These are phyloP conservation scores for Carettochelys insculpta DNA, from an alignment of 2,113 vertebrate genomes.

Conservation along the genomic window DNA sequence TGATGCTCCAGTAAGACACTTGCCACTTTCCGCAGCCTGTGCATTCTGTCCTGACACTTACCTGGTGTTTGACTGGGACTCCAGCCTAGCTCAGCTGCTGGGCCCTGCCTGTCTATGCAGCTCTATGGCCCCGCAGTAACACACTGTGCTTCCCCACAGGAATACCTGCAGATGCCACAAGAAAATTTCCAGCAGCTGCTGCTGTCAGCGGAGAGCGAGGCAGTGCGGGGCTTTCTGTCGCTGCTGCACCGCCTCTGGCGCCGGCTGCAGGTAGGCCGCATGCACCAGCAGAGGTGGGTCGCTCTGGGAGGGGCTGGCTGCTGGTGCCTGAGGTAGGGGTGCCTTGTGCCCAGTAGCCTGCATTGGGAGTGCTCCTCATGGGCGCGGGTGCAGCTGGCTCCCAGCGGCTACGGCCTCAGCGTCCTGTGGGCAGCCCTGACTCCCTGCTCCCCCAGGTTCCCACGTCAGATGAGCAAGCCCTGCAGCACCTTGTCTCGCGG, in stretches of 20 bases:
- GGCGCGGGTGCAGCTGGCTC: neutral
- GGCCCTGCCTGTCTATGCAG: neutral
- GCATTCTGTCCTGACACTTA: neutral
- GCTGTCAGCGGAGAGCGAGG: conserved; percentile 85
- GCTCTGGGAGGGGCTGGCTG: neutral
- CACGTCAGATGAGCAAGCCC: conserved; percentile 80
- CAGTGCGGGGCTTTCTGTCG: conserved; percentile 83
- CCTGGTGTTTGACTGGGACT: too few relatives aligned
- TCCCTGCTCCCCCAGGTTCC: conserved; percentile 68
- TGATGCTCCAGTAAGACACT: neutral
- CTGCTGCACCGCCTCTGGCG: conserved; percentile 86
- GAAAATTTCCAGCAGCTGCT: conserved; percentile 85
- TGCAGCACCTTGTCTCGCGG: conserved; percentile 86
- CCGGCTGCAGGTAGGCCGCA: conserved; percentile 77
- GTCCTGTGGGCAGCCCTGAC: neutral
- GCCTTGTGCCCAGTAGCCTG: too few relatives aligned
- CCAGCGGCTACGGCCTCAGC: too few relatives aligned
- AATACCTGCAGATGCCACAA: conserved; percentile 85
- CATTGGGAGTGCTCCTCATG: neutral
- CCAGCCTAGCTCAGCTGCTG: neutral
- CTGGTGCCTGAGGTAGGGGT: neutral
- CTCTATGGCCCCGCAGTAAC: neutral
- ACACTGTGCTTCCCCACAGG: conserved; percentile 55
- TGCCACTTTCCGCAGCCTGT: neutral
- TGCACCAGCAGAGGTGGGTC: neutral